A percentile compares a stretch with the other conserved stretches of the same genome.
Conservation (phyloP, 2,797 vertebrate species). For the Pseudomugil gertrudae region DNA sequence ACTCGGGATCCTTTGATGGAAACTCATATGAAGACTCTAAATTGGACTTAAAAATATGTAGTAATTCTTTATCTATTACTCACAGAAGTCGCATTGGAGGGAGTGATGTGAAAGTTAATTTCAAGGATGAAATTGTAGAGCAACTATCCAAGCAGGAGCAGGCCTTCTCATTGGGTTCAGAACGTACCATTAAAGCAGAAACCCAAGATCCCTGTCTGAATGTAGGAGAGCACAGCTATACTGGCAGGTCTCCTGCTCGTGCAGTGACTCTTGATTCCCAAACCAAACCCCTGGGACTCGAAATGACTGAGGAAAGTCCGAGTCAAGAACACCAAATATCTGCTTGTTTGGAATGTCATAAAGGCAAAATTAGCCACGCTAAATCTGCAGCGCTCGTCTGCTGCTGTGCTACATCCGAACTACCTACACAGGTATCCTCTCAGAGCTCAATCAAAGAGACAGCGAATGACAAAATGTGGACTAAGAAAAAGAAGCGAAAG, state of each 20-base stretch:
- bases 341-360: conserved; percentile 56
- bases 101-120: conserved; percentile 25
- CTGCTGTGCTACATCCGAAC: conserved; percentile 38
- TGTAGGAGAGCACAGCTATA: conserved; percentile 76
- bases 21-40: conserved; percentile 58
- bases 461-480: conserved; percentile 65
- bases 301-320: conserved; percentile 70
- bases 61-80: conserved; percentile 33
- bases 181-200: conserved; percentile 57
- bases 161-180: conserved; percentile 38
- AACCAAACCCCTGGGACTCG: conserved; percentile 69
- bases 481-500: conserved; percentile 91
- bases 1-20: conserved; percentile 56
- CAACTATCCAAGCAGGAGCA: conserved; percentile 46
- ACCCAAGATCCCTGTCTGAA: conserved; percentile 68
- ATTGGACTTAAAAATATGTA: conserved; percentile 41
- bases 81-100: conserved; percentile 22
- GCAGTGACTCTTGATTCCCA: conserved; percentile 69
- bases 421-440: conserved; percentile 30
- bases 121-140: conserved; percentile 50
- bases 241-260: conserved; percentile 75
- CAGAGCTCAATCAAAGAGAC: conserved; percentile 64
- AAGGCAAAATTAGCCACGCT: conserved; percentile 28
- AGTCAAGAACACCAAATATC: conserved; percentile 29
- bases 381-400: conserved; percentile 38